Percentiles rank a stretch among this genome's conserved stretches.
These are phyloP conservation scores for Drosophila histrio DNA, from an alignment of 2,888 invertebrate species.

Conservation along the genomic window DNA sequence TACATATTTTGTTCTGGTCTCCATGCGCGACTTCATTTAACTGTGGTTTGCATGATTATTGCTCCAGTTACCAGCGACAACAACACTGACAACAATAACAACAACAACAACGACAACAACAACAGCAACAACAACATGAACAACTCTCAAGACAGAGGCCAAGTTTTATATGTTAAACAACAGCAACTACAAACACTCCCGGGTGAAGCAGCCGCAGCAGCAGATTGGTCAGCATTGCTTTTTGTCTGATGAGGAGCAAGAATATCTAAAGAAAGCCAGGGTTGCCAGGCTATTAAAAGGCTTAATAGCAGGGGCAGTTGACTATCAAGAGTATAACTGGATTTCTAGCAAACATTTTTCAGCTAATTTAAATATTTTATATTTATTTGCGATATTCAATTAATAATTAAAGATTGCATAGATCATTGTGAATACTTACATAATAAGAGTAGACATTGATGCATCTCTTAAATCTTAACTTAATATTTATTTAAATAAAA, in stretches of 20 bases:
- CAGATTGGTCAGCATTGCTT: conserved; percentile 7
- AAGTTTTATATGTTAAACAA: conserved; percentile 53
- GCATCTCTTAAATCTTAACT: no score
- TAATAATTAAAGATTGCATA: neutral
- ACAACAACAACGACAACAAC: conserved; percentile 17
- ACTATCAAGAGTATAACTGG: neutral
- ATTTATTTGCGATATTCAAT: neutral
- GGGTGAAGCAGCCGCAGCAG: neutral
- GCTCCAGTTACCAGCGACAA: conserved; percentile 74
- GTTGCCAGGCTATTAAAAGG: neutral
- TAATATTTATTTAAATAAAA: no score
- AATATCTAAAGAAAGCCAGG: neutral
- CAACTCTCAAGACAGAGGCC: conserved; percentile 42
- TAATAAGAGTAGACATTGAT: no score
- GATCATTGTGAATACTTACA: no score
- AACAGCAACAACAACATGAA: conserved; percentile 2
- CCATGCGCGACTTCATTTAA: conserved; percentile 76
- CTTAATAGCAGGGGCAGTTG: no score
- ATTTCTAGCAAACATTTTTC: neutral
- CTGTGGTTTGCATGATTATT: conserved; percentile 78
- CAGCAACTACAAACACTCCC: conserved; percentile 41
- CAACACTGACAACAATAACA: conserved; percentile 20
- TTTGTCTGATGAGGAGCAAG: neutral
- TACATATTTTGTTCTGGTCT: conserved; percentile 44
- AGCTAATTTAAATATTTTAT: neutral